phyloP scores from a whole-genome alignment of 1,140 invertebrate genomes.

The Cotesia typhae region DNA sequence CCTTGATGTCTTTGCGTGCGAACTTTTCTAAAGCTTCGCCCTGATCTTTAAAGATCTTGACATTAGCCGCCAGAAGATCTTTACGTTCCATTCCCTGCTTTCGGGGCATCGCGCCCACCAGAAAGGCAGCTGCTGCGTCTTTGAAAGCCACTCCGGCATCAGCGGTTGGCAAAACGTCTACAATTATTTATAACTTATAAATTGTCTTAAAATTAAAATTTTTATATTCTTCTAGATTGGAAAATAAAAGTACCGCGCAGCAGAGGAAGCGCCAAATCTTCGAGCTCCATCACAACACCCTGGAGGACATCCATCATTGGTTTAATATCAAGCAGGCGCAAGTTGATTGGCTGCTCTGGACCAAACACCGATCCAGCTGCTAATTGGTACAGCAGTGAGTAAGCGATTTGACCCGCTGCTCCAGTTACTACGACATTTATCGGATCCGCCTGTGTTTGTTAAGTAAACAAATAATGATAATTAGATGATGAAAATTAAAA shows the following conservation, averaged over 20 bases:
- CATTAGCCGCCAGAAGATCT: constrained; percentile 94
- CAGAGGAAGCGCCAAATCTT: constrained; percentile 95
- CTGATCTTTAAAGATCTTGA: constrained; percentile 97
- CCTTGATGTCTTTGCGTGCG: constrained; percentile 95
- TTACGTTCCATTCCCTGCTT: constrained; percentile 99
- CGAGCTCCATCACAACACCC: constrained; percentile 97
- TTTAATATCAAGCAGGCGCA: constrained; percentile 95
- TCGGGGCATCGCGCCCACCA: constrained; percentile 98
- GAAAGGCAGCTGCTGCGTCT: constrained; percentile 96
- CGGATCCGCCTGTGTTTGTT: constrained; percentile 73
- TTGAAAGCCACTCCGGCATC: constrained; percentile 92
- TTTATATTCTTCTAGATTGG: not conserved
- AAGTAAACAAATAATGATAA: too few species aligned
- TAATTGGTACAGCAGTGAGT: constrained; percentile 93
- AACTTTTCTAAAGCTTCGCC: constrained; percentile 92
- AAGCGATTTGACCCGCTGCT: constrained; percentile 98
- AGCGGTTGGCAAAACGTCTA: constrained; percentile 85
- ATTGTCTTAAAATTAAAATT: constrained; percentile 18
- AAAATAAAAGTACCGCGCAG: constrained; percentile 68
- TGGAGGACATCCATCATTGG: constrained; percentile 94
- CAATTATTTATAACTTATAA: constrained; percentile 7
- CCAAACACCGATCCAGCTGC: constrained; percentile 98
- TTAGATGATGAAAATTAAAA: constrained; percentile 39
- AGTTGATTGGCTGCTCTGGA: constrained; percentile 83
- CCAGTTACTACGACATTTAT: constrained; percentile 96